Percentiles rank a stretch among this genome's conserved stretches.
These are phyloP conservation scores for Panthera uncia DNA, from an alignment of 2,113 vertebrate species.

Conservation along the genomic window DNA sequence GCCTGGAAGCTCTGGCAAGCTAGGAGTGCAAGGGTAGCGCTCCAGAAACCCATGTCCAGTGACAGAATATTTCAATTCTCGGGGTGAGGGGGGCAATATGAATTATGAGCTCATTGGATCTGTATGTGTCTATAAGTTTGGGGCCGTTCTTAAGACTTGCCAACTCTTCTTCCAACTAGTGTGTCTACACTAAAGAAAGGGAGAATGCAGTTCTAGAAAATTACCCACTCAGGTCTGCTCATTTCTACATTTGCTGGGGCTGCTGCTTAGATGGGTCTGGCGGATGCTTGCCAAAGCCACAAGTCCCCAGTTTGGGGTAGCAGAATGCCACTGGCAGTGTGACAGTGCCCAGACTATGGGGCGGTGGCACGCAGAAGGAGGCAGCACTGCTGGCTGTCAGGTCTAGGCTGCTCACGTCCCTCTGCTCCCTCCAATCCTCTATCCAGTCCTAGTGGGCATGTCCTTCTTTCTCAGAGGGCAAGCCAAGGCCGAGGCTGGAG, in stretches of 20 bases:
- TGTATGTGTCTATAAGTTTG: neutral
- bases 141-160: neutral
- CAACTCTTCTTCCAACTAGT: conserved; percentile 39
- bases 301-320: conserved; percentile 67
- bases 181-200: neutral
- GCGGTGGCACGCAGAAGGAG: neutral
- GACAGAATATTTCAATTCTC: neutral
- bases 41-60: neutral
- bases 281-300: conserved; percentile 77
- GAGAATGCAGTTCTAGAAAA: conserved; percentile 53
- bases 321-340: conserved; percentile 70
- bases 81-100: no score
- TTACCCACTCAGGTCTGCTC: conserved; percentile 65
- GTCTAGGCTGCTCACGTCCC: neutral
- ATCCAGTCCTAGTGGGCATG: no score
- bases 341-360: conserved; percentile 11
- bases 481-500: neutral
- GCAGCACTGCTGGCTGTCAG: conserved; percentile 40
- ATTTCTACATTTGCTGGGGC: conserved; percentile 76
- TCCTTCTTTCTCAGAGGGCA: neutral
- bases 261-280: conserved; percentile 77
- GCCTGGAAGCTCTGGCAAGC: neutral
- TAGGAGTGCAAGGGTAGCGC: neutral
- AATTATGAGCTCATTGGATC: neutral
- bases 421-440: neutral